These are phyloP conservation scores for Deilephila porcellus DNA, from an alignment of 2,888 invertebrate genomes.

Conservation along the genomic window DNA sequence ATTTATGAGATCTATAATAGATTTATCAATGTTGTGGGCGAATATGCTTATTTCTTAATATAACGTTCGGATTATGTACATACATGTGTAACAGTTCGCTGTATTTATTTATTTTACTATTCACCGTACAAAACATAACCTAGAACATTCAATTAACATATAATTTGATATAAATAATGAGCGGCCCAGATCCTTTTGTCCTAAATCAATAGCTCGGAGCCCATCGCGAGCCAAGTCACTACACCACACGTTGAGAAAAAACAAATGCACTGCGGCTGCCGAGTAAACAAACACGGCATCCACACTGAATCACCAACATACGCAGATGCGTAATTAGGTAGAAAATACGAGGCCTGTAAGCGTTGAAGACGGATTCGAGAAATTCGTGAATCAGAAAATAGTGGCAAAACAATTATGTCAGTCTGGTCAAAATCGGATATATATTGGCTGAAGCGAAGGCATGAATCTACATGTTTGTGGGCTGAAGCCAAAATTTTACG, in stretches of 20 bases:
- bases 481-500: too few relatives aligned
- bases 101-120: not conserved
- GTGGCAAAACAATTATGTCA: too few relatives aligned
- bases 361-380: not conserved
- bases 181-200: slow-evolving; percentile 41
- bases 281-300: slow-evolving; percentile 67
- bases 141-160: slow-evolving; percentile 1
- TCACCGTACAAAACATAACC: not conserved
- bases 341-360: not conserved
- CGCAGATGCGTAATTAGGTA: slow-evolving; percentile 48
- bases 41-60: too few relatives aligned
- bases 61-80: too few relatives aligned
- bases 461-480: too few relatives aligned
- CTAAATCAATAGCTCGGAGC: slow-evolving; percentile 48
- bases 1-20: too few relatives aligned
- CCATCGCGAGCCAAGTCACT: slow-evolving; percentile 57
- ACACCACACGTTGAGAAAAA: slow-evolving; percentile 63
- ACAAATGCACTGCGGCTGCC: slow-evolving; percentile 67
- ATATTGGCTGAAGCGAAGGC: too few relatives aligned
- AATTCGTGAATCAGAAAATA: not conserved
- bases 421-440: too few relatives aligned
- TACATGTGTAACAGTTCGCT: too few relatives aligned
- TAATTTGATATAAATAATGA: slow-evolving; percentile 26
- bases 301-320: slow-evolving; percentile 39
- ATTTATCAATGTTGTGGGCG: too few relatives aligned